Conservation (phyloP, 2,113 vertebrate species). For the Kryptolebias marmoratus region DNA sequence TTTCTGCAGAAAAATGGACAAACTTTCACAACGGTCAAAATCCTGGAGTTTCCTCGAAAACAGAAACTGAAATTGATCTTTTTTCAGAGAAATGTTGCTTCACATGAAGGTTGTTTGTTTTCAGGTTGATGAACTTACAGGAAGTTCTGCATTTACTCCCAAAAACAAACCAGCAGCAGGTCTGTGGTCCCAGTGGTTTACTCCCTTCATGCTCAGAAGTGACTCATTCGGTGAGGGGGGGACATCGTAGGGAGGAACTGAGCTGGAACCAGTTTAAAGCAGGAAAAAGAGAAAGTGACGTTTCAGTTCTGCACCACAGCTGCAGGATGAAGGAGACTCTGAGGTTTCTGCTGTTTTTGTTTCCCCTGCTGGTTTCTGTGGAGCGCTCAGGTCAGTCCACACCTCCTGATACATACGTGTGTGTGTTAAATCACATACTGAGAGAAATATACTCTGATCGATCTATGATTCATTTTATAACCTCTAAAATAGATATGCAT, state of each 20-base stretch:
- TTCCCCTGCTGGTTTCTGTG: constrained; percentile 30
- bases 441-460: too few relatives aligned
- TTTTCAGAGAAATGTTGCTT: not conserved
- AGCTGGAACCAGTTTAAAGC: not conserved
- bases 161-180: not conserved
- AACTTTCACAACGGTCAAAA: not conserved
- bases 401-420: not conserved
- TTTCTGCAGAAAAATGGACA: not conserved
- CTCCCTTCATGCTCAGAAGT: too few relatives aligned
- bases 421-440: too few relatives aligned
- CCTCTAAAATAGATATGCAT: too few relatives aligned
- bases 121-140: constrained; percentile 4
- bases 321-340: constrained; percentile 6
- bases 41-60: not conserved
- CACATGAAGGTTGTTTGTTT: too few relatives aligned
- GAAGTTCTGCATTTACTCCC: not conserved
- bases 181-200: not conserved
- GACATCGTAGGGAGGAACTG: not conserved
- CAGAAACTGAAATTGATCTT: not conserved
- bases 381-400: constrained; percentile 37
- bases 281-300: not conserved
- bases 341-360: constrained; percentile 14
- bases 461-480: too few relatives aligned
- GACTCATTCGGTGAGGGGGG: not conserved
- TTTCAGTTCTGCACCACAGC: not conserved